phyloP scores from a whole-genome alignment of 2,888 invertebrate genomes.

The Ichneumoninae sp. region DNA sequence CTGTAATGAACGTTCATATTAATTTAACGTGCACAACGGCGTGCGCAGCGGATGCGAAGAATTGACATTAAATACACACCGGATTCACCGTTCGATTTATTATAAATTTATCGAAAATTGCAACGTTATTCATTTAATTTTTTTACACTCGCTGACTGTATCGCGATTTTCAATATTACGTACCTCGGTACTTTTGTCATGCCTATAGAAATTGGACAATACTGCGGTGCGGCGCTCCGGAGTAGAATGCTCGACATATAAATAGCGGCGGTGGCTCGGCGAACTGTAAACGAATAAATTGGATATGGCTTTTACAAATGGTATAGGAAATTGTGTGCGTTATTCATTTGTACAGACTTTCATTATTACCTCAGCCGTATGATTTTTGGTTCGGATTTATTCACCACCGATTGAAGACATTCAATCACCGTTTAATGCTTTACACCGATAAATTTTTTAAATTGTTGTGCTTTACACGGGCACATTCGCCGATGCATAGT shows the following conservation, averaged over 20 bases:
- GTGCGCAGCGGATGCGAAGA: constrained; percentile 8
- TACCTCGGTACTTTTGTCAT: neutral
- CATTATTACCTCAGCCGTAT: neutral
- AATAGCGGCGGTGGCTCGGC: neutral
- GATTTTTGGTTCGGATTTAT: constrained; percentile 1
- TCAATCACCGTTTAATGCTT: neutral
- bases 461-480: neutral
- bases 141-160: neutral
- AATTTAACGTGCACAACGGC: constrained; percentile 33
- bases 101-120: constrained; percentile 19
- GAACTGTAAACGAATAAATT: neutral
- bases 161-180: neutral
- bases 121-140: neutral
- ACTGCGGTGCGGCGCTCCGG: neutral
- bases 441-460: no score
- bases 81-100: constrained; percentile 17
- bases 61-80: neutral
- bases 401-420: neutral
- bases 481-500: neutral
- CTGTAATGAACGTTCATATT: constrained; percentile 29
- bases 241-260: neutral
- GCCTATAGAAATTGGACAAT: neutral
- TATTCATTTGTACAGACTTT: neutral
- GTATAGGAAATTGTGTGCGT: neutral
- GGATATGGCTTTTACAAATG: neutral